phyloP scores from a whole-genome alignment of 2,797 vertebrate species.

The Echiichthys vipera region DNA sequence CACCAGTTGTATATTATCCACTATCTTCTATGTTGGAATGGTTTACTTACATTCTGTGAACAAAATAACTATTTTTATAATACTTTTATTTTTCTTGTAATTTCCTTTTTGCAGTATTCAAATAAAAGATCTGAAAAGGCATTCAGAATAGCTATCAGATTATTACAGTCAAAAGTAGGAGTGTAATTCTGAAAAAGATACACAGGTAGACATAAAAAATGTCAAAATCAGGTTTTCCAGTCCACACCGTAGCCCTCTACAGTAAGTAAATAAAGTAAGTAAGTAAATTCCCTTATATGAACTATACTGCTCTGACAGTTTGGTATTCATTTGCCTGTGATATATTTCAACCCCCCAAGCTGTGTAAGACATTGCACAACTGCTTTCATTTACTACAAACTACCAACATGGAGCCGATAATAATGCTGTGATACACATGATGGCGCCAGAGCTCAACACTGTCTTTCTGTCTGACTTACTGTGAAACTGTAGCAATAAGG shows the following conservation, averaged over 20 bases:
- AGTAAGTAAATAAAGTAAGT: too few species aligned
- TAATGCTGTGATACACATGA: not conserved
- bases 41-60: conserved; percentile 14
- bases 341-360: not conserved
- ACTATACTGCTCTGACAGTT: not conserved
- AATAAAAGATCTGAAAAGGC: not conserved
- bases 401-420: not conserved
- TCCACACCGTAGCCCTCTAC: not conserved
- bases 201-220: not conserved
- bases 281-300: not conserved
- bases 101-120: not conserved
- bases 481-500: not conserved
- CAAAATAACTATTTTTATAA: conserved; percentile 20
- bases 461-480: rapidly evolving
- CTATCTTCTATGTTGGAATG: not conserved
- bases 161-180: not conserved
- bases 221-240: not conserved
- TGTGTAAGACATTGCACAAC: not conserved
- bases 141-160: not conserved
- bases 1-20: conserved; percentile 22
- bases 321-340: too few species aligned
- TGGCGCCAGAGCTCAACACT: conserved; percentile 27
- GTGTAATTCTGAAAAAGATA: not conserved
- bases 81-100: not conserved
- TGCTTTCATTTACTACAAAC: not conserved